Evolutionary conservation across 2,113 vertebrate species (phyloP).

Genomic region (Chelonoidis abingdonii): DNA sequence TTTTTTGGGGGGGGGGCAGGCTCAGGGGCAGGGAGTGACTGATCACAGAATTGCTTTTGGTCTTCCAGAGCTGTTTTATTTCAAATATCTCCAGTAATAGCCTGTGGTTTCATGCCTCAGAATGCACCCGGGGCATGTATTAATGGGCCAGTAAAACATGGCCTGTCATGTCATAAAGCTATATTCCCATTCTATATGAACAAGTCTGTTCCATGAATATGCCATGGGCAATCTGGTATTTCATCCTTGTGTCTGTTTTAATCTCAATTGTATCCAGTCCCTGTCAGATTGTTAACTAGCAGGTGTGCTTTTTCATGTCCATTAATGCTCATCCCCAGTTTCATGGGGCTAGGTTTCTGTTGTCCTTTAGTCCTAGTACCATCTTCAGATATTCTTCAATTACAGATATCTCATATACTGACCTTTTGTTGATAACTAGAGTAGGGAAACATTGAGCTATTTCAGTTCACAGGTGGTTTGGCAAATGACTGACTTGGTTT

Average conservation of each 20-base stretch:
- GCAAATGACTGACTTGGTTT: neutral
- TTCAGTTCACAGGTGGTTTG: neutral
- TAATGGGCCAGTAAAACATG: slow-evolving; percentile 69
- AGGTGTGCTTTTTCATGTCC: slow-evolving; percentile 32
- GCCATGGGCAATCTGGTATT: slow-evolving; percentile 63
- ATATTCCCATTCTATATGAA: slow-evolving; percentile 62
- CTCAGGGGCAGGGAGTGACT: neutral
- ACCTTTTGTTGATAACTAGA: neutral
- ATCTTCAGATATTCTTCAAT: neutral
- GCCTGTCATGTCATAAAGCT: slow-evolving; percentile 40
- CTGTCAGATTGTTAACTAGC: slow-evolving; percentile 30
- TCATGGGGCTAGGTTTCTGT: neutral
- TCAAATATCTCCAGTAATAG: slow-evolving; percentile 54
- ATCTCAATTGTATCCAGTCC: slow-evolving; percentile 57
- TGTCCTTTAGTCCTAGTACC: neutral
- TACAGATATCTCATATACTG: neutral
- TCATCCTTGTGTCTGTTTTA: slow-evolving; percentile 61
- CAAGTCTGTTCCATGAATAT: slow-evolving; percentile 49
- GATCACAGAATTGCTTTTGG: slow-evolving; percentile 54
- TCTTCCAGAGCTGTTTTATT: slow-evolving; percentile 44
- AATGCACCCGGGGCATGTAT: slow-evolving; percentile 64
- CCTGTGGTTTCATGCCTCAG: slow-evolving; percentile 60
- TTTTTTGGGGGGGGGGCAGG: neutral
- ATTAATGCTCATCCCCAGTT: slow-evolving; percentile 13
- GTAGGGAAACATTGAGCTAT: neutral